Conservation (phyloP, 2,888 invertebrate genomes). For the Eupithecia abbreviata region DNA sequence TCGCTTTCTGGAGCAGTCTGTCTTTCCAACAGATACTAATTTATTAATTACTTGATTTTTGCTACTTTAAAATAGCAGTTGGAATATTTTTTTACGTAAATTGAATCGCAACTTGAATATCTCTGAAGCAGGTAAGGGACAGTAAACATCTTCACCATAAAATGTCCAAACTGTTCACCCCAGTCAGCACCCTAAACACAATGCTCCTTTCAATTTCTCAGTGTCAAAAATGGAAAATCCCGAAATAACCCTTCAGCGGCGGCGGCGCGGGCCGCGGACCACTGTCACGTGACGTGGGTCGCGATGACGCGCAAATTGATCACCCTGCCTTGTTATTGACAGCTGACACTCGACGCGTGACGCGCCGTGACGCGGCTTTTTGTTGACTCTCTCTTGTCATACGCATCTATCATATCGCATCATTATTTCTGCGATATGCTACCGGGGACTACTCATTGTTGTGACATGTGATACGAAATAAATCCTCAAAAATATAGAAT, state of each 20-base stretch:
- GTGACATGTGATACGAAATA: not conserved
- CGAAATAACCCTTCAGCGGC: constrained; percentile 55
- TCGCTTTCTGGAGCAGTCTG: not conserved
- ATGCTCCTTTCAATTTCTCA: constrained; percentile 33
- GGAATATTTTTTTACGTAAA: not conserved
- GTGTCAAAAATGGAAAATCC: constrained; percentile 50
- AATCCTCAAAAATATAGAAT: not conserved
- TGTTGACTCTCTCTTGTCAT: constrained; percentile 41
- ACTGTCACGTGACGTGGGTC: constrained; percentile 65
- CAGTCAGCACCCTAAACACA: constrained; percentile 21
- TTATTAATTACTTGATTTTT: constrained; percentile 2
- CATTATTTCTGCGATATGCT: constrained; percentile 22
- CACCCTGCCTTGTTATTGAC: constrained; percentile 65
- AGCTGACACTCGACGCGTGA: constrained; percentile 48
- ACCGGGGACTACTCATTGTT: not conserved
- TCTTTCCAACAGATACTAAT: not conserved
- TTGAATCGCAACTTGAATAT: not conserved
- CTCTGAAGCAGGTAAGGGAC: not conserved
- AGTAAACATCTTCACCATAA: constrained; percentile 13
- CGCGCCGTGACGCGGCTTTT: constrained; percentile 42
- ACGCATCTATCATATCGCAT: constrained; percentile 30
- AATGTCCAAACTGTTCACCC: constrained; percentile 23
- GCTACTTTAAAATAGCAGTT: not conserved
- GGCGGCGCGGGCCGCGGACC: constrained; percentile 36
- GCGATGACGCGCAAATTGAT: constrained; percentile 61